phyloP scores from a whole-genome alignment of 2,113 vertebrate genomes.

The Gobius niger region DNA sequence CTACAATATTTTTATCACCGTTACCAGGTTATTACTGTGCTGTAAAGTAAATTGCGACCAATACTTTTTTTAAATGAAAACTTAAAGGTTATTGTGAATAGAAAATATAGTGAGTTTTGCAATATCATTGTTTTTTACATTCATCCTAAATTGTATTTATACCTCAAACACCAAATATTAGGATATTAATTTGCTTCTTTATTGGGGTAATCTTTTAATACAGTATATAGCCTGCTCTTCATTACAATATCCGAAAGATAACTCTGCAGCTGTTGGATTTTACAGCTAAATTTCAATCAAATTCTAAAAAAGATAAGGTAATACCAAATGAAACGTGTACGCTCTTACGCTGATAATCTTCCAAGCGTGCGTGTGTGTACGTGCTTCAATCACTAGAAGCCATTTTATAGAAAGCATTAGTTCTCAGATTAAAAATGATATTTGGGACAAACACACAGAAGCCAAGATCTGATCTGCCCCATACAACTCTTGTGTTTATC shows the following conservation, averaged over 20 bases:
- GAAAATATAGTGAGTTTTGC: too few species aligned
- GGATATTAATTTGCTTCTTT: too few species aligned
- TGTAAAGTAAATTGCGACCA: too few species aligned
- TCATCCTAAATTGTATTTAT: too few species aligned
- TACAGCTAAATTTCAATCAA: background rate
- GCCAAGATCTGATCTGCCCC: conserved; percentile 23
- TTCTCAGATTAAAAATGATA: conserved; percentile 62
- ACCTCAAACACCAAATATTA: too few species aligned
- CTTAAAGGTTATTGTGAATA: too few species aligned
- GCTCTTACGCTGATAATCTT: conserved; percentile 1
- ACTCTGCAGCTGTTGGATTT: background rate
- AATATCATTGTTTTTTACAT: too few species aligned
- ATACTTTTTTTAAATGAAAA: too few species aligned
- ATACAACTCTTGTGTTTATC: conserved; percentile 7
- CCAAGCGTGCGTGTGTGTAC: background rate
- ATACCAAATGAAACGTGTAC: background rate
- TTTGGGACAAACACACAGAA: conserved; percentile 53
- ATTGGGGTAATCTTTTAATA: background rate
- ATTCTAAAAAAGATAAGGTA: background rate
- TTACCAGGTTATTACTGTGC: too few species aligned
- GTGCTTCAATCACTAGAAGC: conserved; percentile 49
- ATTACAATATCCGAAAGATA: too few species aligned
- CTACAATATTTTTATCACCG: too few species aligned
- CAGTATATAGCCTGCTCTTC: too few species aligned
- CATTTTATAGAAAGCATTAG: conserved; percentile 59